These are phyloP conservation scores for Anthonomus grandis DNA, from an alignment of 1,140 invertebrate species.

Conservation along the genomic window DNA sequence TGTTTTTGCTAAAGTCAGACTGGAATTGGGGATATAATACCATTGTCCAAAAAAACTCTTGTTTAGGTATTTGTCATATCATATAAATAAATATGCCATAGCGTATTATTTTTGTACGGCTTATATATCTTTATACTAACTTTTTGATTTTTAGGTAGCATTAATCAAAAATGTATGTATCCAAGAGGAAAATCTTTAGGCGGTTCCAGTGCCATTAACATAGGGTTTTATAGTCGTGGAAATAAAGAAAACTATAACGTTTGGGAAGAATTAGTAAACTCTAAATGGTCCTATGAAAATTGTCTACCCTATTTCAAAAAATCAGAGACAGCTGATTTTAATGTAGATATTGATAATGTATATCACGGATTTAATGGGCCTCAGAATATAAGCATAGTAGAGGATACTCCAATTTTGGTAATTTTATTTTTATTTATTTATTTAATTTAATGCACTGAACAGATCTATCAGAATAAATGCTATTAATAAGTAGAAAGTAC, in stretches of 20 bases:
- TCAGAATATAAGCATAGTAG: too few species aligned
- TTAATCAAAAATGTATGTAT: constrained; percentile 55
- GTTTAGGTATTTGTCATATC: constrained; percentile 50
- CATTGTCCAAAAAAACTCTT: constrained; percentile 64
- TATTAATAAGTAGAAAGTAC: too few species aligned
- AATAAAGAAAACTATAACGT: constrained; percentile 59
- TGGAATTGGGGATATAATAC: constrained; percentile 75
- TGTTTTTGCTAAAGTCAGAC: not conserved
- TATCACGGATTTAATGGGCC: too few species aligned
- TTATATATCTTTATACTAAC: too few species aligned
- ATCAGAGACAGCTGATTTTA: constrained; percentile 61
- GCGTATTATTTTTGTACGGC: too few species aligned
- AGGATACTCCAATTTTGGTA: too few species aligned
- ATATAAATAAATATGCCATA: constrained; percentile 46
- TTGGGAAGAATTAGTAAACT: constrained; percentile 70
- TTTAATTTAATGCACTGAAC: too few species aligned
- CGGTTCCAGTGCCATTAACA: constrained; percentile 77
- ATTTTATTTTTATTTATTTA: too few species aligned
- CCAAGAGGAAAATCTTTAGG: constrained; percentile 65
- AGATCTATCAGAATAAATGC: too few species aligned
- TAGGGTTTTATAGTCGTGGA: constrained; percentile 84
- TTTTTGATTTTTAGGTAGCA: constrained; percentile 60
- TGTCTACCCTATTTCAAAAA: constrained; percentile 80
- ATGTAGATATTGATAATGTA: not conserved
- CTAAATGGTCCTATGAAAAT: constrained; percentile 78